Percentiles rank a stretch among this genome's conserved stretches.
Conservation (phyloP, 1,140 invertebrate genomes). For the Diprion similis region DNA sequence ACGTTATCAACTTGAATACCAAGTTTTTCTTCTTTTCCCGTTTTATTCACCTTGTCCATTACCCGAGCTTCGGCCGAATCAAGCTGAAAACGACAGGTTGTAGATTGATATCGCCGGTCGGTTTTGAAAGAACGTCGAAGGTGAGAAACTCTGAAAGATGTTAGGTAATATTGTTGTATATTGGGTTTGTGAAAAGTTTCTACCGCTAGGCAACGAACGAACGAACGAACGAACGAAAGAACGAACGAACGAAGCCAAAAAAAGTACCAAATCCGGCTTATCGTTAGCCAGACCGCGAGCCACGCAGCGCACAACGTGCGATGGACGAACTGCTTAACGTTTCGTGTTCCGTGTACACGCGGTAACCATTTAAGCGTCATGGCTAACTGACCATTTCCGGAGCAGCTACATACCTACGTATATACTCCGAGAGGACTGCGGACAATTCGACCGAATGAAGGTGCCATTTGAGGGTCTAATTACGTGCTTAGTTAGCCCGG, state of each 20-base stretch:
- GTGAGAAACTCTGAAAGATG: no score
- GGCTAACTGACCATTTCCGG: constrained; percentile 3
- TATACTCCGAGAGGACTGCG: not conserved
- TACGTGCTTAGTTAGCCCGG: not conserved
- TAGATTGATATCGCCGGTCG: no score
- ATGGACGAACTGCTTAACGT: not conserved
- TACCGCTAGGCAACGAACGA: not conserved
- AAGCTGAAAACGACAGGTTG: no score
- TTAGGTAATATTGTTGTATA: no score
- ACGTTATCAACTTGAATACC: no score
- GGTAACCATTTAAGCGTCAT: not conserved
- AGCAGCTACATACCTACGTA: not conserved
- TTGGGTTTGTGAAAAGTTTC: no score
- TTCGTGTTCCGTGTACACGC: not conserved
- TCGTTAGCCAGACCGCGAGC: not conserved
- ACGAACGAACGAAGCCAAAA: not conserved
- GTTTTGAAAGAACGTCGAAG: no score
- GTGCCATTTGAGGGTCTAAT: constrained; percentile 6
- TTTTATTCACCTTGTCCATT: no score
- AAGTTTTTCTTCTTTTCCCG: no score
- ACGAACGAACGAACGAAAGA: not conserved
- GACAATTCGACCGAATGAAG: not conserved
- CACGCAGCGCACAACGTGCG: not conserved
- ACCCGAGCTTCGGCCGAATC: no score
- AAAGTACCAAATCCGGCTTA: no score